Evolutionary conservation across 2,888 invertebrate species (phyloP), one percentile per base, ranked within the genome.

Genomic region (Liopterus haemorrhoidalis): DNA sequence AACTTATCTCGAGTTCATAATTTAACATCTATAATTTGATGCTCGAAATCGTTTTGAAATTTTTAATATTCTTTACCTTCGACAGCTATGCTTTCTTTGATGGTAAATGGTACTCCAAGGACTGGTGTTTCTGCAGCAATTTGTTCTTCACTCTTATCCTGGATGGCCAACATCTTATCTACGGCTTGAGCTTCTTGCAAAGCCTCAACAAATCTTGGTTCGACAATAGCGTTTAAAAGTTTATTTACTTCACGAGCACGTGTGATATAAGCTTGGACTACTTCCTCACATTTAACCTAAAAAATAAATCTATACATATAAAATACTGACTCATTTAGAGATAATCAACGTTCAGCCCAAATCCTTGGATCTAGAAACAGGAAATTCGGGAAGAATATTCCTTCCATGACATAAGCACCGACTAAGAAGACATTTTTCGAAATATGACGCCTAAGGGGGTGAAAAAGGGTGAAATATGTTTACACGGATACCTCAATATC

Each of bases 41-140:
- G 11, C 11, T 8, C 5, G 16, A 12, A 20, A 2, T 36, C 12
- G 6, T 21, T 36, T 20, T 36, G 36, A 39, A 28, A 31, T 16
- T n/a, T 33, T 15, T 30, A 15, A 21, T 18, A 28, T 52, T 50
- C 48, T 43, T 30, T 63, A 78, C 85, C 90, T 74, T 83, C 78
- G 2, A 88, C 79, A 35, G 79, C 77, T 56, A 88, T 81, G 55
- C 82, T 81, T 65, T 90, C 89, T 65, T 91, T 93, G 0, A 88
- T 81, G 4, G 90, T 87, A 49, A 92, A 73, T 0, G 93, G 93
- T 3, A 93, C 76, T 3, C 93, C 92, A 6, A 88, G 69, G 48
- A 91, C 69, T 1, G 90, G 90, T 54, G 79, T 82, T 33, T 81
- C 75, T 45, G 73, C 71, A 50, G 75, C 78, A 57, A 86, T 70